Evolutionary conservation across 2,888 invertebrate genomes (phyloP).

Genomic region (Muschampia plurimacula): DNA sequence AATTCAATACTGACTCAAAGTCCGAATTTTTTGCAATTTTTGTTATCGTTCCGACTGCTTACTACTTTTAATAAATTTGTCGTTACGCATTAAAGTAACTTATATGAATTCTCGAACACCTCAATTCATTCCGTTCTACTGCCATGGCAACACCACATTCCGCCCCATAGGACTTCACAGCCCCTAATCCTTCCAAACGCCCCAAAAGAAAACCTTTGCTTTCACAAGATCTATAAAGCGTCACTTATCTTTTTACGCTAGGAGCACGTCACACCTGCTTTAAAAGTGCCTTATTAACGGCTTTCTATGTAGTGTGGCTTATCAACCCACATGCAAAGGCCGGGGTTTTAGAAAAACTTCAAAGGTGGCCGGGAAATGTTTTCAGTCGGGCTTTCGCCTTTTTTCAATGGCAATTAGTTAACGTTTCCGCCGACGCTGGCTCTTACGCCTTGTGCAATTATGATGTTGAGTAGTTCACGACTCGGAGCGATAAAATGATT

Average conservation of each 20-base stretch:
- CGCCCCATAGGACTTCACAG: constrained; percentile 27
- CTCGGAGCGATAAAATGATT: constrained; percentile 38
- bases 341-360: constrained; percentile 74
- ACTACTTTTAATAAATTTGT: neutral
- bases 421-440: constrained; percentile 73
- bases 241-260: constrained; percentile 66
- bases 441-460: constrained; percentile 80
- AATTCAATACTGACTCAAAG: too few species aligned
- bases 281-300: constrained; percentile 81
- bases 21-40: too few species aligned
- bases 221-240: constrained; percentile 61
- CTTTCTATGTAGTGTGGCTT: constrained; percentile 77
- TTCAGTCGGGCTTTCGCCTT: constrained; percentile 85
- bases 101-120: neutral
- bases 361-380: constrained; percentile 79
- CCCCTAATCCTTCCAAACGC: constrained; percentile 49
- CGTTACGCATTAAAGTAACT: neutral
- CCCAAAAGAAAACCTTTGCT: constrained; percentile 61
- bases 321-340: constrained; percentile 76
- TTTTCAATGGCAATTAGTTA: constrained; percentile 87
- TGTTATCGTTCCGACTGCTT: neutral
- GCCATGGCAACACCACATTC: constrained; percentile 37
- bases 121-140: neutral
- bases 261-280: constrained; percentile 73
- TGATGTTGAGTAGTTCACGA: constrained; percentile 64